Percentiles rank a stretch among this genome's conserved stretches.
Evolutionary conservation across 2,888 invertebrate species (phyloP).

Genomic region (Parascotia fuliginaria): DNA sequence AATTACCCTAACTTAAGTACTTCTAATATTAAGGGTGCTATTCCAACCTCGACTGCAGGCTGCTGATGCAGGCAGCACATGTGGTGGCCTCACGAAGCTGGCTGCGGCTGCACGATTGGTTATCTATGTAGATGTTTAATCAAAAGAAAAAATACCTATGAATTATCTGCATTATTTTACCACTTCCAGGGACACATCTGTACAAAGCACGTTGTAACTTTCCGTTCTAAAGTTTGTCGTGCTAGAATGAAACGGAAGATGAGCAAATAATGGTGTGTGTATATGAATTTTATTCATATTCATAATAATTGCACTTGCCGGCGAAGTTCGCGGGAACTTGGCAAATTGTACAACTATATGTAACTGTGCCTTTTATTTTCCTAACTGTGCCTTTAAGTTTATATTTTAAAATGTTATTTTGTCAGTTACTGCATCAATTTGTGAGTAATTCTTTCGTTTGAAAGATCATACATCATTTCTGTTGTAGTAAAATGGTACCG

Average conservation of each 20-base stretch:
- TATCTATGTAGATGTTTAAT: too few relatives aligned
- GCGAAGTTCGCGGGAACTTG: constrained; percentile 9
- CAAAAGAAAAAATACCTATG: too few relatives aligned
- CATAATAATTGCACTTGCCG: constrained; percentile 40
- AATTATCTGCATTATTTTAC: background rate
- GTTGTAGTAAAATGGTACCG: too few relatives aligned
- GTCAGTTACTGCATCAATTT: too few relatives aligned
- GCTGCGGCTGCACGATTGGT: too few relatives aligned
- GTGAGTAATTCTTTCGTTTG: too few relatives aligned
- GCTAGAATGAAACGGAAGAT: constrained; percentile 54
- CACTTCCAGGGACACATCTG: constrained; percentile 26
- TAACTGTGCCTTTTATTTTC: background rate
- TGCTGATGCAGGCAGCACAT: too few relatives aligned
- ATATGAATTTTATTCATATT: constrained; percentile 49
- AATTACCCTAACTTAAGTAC: too few relatives aligned
- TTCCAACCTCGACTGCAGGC: too few relatives aligned
- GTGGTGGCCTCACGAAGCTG: too few relatives aligned
- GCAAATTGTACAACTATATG: background rate
- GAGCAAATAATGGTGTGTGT: constrained; percentile 53
- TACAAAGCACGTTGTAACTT: constrained; percentile 51
- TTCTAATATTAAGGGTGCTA: too few relatives aligned
- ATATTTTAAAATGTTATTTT: background rate
- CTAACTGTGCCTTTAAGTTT: background rate
- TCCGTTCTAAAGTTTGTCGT: constrained; percentile 53
- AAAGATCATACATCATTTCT: too few relatives aligned